Conservation (phyloP, 2,113 vertebrate species). For the Pachypanchax playfairii region DNA sequence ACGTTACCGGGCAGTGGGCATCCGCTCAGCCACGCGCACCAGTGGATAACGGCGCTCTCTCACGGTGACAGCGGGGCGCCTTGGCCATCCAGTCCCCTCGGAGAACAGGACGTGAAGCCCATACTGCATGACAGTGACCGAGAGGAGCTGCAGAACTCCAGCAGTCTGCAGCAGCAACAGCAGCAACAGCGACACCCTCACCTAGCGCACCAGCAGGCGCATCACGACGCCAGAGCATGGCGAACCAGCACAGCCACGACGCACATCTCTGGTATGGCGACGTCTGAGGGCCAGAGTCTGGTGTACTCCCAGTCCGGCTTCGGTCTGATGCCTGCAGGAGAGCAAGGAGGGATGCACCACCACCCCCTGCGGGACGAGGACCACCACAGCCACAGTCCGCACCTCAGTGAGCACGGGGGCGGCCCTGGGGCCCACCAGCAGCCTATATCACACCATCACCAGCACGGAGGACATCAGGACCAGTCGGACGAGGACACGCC, state of each 20-base stretch:
- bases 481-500: slow-evolving; percentile 98
- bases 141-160: slow-evolving; percentile 84
- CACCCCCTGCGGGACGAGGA: slow-evolving; percentile 88
- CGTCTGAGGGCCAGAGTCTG: slow-evolving; percentile 87
- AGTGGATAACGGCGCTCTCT: slow-evolving; percentile 94
- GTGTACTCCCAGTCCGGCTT: slow-evolving; percentile 92
- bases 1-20: slow-evolving; percentile 89
- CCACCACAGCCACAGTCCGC: slow-evolving; percentile 85
- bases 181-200: slow-evolving; percentile 85
- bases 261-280: slow-evolving; percentile 89
- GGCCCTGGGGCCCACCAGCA: slow-evolving; percentile 76
- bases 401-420: slow-evolving; percentile 86
- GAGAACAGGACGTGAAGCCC: slow-evolving; percentile 95
- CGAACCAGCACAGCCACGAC: slow-evolving; percentile 84
- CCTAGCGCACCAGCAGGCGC: slow-evolving; percentile 87
- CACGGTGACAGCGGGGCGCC: slow-evolving; percentile 88
- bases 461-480: slow-evolving; percentile 85
- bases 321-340: slow-evolving; percentile 84
- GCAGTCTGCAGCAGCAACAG: slow-evolving; percentile 84
- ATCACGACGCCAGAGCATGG: slow-evolving; percentile 89
- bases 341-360: slow-evolving; percentile 88
- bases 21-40: slow-evolving; percentile 96
- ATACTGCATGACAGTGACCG: slow-evolving; percentile 85
- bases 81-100: slow-evolving; percentile 89
- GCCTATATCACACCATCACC: slow-evolving; percentile 71